Conservation (phyloP, 2,113 vertebrate genomes). For the Entelurus aequoreus region DNA sequence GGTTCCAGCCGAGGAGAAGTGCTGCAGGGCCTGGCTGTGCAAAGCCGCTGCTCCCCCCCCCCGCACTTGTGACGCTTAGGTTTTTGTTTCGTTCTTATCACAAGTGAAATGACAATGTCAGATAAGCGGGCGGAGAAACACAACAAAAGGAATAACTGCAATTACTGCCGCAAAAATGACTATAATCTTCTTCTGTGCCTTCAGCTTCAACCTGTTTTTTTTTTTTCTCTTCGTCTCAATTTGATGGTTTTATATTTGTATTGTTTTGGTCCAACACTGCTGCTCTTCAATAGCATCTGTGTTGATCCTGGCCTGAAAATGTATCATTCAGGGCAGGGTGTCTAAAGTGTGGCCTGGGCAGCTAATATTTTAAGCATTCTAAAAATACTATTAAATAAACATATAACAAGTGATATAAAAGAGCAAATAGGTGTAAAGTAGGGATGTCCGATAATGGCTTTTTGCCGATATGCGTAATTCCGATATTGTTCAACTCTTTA, state of each 20-base stretch:
- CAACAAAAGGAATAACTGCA: constrained; percentile 49
- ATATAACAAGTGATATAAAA: no score
- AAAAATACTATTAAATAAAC: no score
- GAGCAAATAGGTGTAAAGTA: no score
- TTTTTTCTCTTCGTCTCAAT: constrained; percentile 10
- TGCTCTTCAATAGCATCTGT: constrained; percentile 61
- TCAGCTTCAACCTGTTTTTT: constrained; percentile 42
- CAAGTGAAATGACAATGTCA: constrained; percentile 47
- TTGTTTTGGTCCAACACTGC: constrained; percentile 37
- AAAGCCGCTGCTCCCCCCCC: not conserved
- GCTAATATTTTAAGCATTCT: no score
- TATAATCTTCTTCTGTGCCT: constrained; percentile 54
- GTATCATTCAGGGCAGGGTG: constrained; percentile 64
- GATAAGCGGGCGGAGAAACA: constrained; percentile 44
- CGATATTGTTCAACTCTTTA: no score
- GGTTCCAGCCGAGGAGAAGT: constrained; percentile 17
- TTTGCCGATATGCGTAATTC: no score
- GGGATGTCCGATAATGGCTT: no score
- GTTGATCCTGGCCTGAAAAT: constrained; percentile 43
- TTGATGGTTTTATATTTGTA: constrained; percentile 27
- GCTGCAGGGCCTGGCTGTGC: constrained; percentile 32
- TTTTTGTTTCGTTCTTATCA: constrained; percentile 47
- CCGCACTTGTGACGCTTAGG: constrained; percentile 14
- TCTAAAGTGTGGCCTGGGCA: constrained; percentile 39
- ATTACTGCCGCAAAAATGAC: constrained; percentile 51